Base-by-base conservation (phyloP, 1,140 invertebrate genomes). In the Lepidurus arcticus region DNA sequence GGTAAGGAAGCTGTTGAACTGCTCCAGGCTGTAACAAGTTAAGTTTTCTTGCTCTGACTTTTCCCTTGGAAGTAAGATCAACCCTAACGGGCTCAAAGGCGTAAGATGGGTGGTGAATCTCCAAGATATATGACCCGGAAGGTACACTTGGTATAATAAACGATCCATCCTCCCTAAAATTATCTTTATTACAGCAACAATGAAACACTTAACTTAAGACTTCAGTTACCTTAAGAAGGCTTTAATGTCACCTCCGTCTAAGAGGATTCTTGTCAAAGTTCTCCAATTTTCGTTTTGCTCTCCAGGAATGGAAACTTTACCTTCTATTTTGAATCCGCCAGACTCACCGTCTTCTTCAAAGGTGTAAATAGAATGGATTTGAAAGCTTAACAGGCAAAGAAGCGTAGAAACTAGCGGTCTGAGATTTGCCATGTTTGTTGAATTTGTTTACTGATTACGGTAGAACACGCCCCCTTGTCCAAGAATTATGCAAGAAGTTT, bases 1-100 rank as follows among this genome's bases (percentile, higher is more conserved):
- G 97, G 85, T 98, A 98, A 2, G 92, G 90, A 74, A 98, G 89
- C 87, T 95, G 94, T 80, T 92, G 89, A 0, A 95, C 84, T 85
- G 93, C 89, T 1, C 92, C 92, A 0, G 94, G 94, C 85, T 98
- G 96, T 76, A 99, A 91, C 82, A 95, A 91, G 85, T 99, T 99
- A 0, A 99, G 92, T 87, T 93, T 95, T 74, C 98, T 88, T 0
- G 96, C 97, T 80, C 98, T 88, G 80, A 94, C 95, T 86, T 99
- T 99, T 34, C 98, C 98, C 85, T 96, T 97, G 0, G 92, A 93
- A 84, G 95, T 98, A 75, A 98, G 97, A 86, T 98, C 96, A 0
- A 98, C 94, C 79, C 96, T 88, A 1, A 95, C 90, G 7, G 94
- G 93, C 82, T 98, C 96, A 83, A 96, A 99, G 79, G 92, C 88